Base-by-base conservation (phyloP, 1,140 invertebrate genomes). In the Ips nitidus region DNA sequence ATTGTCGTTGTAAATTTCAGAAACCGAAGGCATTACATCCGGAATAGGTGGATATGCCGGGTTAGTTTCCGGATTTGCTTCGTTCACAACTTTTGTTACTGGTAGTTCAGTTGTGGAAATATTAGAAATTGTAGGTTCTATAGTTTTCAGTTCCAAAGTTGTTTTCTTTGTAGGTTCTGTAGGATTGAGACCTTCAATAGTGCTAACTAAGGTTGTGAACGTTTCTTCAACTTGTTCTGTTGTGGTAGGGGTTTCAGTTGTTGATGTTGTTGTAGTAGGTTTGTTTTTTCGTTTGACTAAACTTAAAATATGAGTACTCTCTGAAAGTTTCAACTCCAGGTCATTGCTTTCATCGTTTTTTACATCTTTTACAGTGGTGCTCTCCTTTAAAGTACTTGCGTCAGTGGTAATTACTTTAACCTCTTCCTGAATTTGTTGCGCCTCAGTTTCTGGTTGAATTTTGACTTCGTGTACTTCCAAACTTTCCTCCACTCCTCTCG, bases 21-120 rank as follows among this genome's bases (percentile, higher is more conserved):
- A 69, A 22, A 60, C 55, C n/a, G 53, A 38, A 6, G 68, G 61
- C 71, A 78, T 77, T 8, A 75, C 75, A 62, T 82, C 80, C n/a
- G 78, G 78, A 47, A 80, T 73, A 2, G 79, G 79, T 52, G 79
- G 80, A 75, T 80, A 81, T 52, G 77, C 77, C 2, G 80, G 80
- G 68, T 82, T 82, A 52, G 77, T 72, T 68, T 79, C 76, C 4
- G 22, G 22, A 22, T 22, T 22, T 22, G 22, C 22, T 22, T 22
- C 22, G 22, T 22, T 22, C 22, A 22, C 22, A 22, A 22, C 22
- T 22, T 22, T 22, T 22, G 22, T 22, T 22, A 22, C 22, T 22
- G 22, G 22, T 22, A 22, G 22, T 22, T 22, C 22, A 22, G 22
- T 22, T 22, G 22, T 22, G 22, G 22, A 22, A 22, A 22, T 22